A percentile compares a stretch with the other conserved stretches of the same genome.
phyloP scores from a whole-genome alignment of 2,797 vertebrate species.

The Danio kyathit region DNA sequence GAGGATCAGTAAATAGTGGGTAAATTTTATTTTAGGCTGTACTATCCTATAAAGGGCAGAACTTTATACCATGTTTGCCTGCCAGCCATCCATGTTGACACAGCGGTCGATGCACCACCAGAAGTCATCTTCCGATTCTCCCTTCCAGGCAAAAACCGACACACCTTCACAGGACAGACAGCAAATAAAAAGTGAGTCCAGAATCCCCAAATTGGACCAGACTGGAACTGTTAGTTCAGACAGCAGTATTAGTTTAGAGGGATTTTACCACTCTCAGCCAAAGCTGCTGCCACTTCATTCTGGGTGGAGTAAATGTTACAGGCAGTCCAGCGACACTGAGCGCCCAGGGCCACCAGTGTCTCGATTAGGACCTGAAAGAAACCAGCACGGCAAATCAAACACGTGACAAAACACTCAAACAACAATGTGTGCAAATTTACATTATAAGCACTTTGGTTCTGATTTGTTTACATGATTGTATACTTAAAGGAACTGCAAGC shows the following conservation, averaged over 20 bases:
- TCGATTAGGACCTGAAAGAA: conserved; percentile 91
- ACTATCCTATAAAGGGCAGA: not conserved
- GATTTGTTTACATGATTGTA: not conserved
- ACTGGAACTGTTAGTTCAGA: not conserved
- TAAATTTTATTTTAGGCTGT: too few relatives aligned
- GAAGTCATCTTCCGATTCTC: conserved; percentile 98
- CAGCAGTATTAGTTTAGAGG: conserved; percentile 20
- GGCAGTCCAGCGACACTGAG: conserved; percentile 98
- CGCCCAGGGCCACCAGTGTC: conserved; percentile 94
- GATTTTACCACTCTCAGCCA: conserved; percentile 89
- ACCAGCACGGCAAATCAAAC: not conserved
- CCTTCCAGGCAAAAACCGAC: conserved; percentile 98
- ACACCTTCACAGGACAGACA: conserved; percentile 80
- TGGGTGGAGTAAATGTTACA: conserved; percentile 99
- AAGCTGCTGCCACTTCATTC: conserved; percentile 95
- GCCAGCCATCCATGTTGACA: conserved; percentile 93
- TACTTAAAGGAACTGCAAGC: too few relatives aligned
- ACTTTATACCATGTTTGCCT: conserved; percentile 93
- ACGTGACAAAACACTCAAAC: not conserved
- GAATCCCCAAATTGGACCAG: not conserved
- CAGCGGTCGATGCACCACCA: conserved; percentile 99
- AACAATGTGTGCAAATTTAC: not conserved
- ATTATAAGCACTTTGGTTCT: not conserved
- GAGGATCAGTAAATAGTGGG: too few relatives aligned
- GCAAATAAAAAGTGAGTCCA: conserved; percentile 26